Evolutionary conservation across 2,797 vertebrate genomes (phyloP).

Genomic region (Caiman crocodilus): DNA sequence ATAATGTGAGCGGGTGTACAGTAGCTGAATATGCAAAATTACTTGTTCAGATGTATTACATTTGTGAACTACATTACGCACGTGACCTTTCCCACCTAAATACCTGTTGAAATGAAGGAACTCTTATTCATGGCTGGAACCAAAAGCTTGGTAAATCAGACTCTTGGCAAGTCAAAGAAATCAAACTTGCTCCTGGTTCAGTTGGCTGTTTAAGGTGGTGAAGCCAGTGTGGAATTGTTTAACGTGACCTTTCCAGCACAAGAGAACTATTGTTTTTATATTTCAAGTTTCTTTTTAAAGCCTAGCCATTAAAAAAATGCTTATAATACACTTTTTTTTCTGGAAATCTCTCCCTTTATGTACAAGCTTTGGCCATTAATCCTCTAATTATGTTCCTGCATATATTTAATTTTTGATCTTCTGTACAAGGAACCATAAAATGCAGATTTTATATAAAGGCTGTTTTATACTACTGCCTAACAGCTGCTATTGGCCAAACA

Average conservation of each 20-base stretch:
- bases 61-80: conserved; percentile 21
- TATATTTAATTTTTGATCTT: conserved; percentile 80
- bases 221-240: conserved; percentile 72
- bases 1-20: not conserved
- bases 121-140: conserved; percentile 61
- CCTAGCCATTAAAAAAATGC: conserved; percentile 72
- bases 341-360: conserved; percentile 77
- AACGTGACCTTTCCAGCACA: conserved; percentile 75
- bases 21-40: conserved; percentile 11
- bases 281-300: conserved; percentile 77
- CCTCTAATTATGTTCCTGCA: conserved; percentile 77
- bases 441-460: conserved; percentile 66
- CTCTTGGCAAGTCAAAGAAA: conserved; percentile 69
- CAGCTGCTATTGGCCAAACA: conserved; percentile 77
- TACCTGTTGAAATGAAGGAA: conserved; percentile 60
- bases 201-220: conserved; percentile 39
- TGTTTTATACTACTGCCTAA: conserved; percentile 61
- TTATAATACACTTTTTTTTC: conserved; percentile 67
- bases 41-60: not conserved
- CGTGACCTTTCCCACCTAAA: conserved; percentile 44
- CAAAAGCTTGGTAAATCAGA: conserved; percentile 65
- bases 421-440: conserved; percentile 70
- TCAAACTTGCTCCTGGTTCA: conserved; percentile 72
- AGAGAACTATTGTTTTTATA: conserved; percentile 71
- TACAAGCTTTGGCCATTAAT: conserved; percentile 76